Base-by-base conservation (phyloP, 1,140 invertebrate species). In the Drosophila bocqueti region DNA sequence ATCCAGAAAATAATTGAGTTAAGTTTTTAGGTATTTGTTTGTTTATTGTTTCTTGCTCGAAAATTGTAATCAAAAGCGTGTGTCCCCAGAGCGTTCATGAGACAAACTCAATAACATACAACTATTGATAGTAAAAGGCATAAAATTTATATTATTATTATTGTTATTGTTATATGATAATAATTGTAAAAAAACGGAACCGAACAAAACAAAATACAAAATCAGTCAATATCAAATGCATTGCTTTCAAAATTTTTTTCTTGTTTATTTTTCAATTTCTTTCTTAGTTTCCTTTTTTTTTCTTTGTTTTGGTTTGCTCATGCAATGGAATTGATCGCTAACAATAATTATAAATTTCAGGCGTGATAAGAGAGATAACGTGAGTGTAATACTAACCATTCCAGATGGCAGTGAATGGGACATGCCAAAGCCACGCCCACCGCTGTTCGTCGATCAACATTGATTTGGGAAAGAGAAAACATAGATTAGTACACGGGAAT, bases 351-450 rank as follows among this genome's bases (percentile, higher is more conserved):
- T 76, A 75, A 71, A 49, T 63, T 59, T 64, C 76, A 77, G 47
- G 63, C 64, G 18, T 61, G 46, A 57, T 21, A 47, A 34, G 7
- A 47, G 29, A 66, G n/a, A 34, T 36, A 54, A 40, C 1, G 67
- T 71, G 36, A 34, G 40, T 36, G 40, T 36, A 46, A 85, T 91
- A 92, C 92, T 73, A 80, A 93, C 92, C 92, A 93, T 93, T 90
- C 92, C 92, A 5, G 92, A 93, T 73, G 92, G 92, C 69, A 93
- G 77, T 82, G 92, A 93, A 92, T 92, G 89, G 40, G 91, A 92
- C 91, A 93, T 93, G 69, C 92, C 92, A 91, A 92, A 92, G 69
- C 92, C 85, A 79, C 92, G 92, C 61, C 91, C 91, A 79, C 92
- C 92, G 83, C 92, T 93, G 65, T 68, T 76, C 52, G 62, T 69